These are phyloP conservation scores for Ephydatia muelleri DNA, from an alignment of 37 sponge, comb jelly and placozoan species.

Conservation along the genomic window DNA sequence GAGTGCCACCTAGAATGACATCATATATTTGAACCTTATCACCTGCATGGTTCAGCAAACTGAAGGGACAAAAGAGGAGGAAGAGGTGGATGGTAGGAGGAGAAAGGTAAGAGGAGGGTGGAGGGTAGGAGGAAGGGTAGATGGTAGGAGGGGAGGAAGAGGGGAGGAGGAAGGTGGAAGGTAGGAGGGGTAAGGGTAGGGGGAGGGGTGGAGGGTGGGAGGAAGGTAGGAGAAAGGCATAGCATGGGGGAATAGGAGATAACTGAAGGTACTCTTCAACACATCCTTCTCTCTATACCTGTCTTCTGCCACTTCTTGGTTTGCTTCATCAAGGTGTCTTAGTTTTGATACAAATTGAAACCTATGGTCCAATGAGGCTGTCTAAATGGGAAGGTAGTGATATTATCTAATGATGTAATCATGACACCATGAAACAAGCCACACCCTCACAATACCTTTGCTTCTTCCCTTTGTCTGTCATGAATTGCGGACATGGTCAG, in stretches of 20 bases:
- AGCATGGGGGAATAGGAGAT: no score
- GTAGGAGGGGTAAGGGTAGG: no score
- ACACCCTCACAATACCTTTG: slow-evolving; percentile 28
- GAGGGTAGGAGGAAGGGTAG: no score
- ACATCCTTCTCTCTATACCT: not conserved
- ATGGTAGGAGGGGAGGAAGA: no score
- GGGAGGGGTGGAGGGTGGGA: no score
- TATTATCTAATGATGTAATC: not conserved
- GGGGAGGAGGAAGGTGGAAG: no score
- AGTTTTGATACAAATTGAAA: slow-evolving; percentile 45
- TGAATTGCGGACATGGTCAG: slow-evolving; percentile 52
- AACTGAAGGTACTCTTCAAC: not conserved
- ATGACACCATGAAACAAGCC: no score
- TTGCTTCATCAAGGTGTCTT: slow-evolving; percentile 16
- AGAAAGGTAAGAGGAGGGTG: no score
- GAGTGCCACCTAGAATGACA: slow-evolving; percentile 12
- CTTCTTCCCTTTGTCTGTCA: slow-evolving; percentile 29
- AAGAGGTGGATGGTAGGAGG: not conserved
- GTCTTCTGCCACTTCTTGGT: slow-evolving; percentile 13
- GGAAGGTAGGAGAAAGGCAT: no score
- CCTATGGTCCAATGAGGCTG: slow-evolving; percentile 9
- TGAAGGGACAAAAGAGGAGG: not conserved
- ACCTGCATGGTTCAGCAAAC: not conserved
- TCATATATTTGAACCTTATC: slow-evolving; percentile 60
- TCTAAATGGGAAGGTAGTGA: slow-evolving; percentile 4